Conservation (phyloP, 2,888 invertebrate species). For the Folsomia manolachei region DNA sequence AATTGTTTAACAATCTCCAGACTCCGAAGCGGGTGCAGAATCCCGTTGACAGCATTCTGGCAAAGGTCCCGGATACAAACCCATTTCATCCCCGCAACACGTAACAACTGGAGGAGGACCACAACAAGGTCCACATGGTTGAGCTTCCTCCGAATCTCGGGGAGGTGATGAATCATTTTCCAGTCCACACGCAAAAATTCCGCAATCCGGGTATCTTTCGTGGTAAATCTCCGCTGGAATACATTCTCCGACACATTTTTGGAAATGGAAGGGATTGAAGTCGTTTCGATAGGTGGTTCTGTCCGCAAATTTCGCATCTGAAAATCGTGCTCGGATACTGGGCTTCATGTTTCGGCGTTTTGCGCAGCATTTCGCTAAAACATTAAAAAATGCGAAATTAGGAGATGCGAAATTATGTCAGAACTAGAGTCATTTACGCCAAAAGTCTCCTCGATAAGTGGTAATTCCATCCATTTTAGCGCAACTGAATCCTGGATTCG, state of each 20-base stretch:
- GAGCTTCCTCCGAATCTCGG: not conserved
- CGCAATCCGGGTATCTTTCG: conserved; percentile 17
- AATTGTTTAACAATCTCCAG: conserved; percentile 4
- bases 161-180: not conserved
- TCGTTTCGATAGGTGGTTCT: conserved; percentile 41
- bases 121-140: not conserved
- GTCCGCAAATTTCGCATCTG: conserved; percentile 37
- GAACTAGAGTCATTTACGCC: too few relatives aligned
- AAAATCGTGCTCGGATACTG: conserved; percentile 27
- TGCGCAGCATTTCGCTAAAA: conserved; percentile 28
- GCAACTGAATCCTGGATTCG: conserved; percentile 28
- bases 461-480: conserved; percentile 36
- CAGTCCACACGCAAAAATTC: not conserved
- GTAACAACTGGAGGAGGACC: not conserved
- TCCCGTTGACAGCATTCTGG: conserved; percentile 13
- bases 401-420: too few relatives aligned
- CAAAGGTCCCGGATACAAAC: conserved; percentile 7
- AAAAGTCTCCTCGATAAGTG: conserved; percentile 29
- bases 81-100: conserved; percentile 10
- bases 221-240: conserved; percentile 35
- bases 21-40: not conserved
- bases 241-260: conserved; percentile 28
- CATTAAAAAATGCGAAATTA: not conserved
- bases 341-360: conserved; percentile 34
- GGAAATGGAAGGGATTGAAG: conserved; percentile 42